Evolutionary conservation across 2,113 vertebrate species (phyloP), one percentile per base, ranked within the genome.

Genomic region (Pomatostomus ruficeps): DNA sequence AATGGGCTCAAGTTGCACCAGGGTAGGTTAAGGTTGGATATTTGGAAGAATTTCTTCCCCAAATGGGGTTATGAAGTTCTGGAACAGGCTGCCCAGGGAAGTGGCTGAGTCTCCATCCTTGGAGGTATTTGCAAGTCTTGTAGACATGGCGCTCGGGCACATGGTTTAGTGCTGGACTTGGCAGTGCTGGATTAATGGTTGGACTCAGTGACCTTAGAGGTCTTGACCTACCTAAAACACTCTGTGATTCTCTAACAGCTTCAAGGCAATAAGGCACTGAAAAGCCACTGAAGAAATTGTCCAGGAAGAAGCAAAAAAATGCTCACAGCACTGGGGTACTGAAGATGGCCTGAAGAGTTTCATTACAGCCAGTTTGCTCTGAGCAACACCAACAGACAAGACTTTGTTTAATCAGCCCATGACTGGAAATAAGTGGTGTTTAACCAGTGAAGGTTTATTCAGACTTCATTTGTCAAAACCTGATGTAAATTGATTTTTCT

Each of bases 391-490:
- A 43, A 52, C 6, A 19, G 28, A 48, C 33, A 46, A 52, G n/a
- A 19, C 40, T 76, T 83, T 21, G 22, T 36, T 84, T 36, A 84
- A 43, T 17, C 43, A 91, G 45, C 10, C n/a, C 36, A 59, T 4
- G 5, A 73, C 45, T 45, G 20, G 51, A 73, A 80, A 58, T 35
- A 40, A 63, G 19, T 25, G 33, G n/a, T 55, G 38, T 63, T 86
- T 84, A 62, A 76, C 17, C 71, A 86, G 35, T 46, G 43, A 59
- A 84, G n/a, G 74, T 48, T 88, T 91, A 52, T 78, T 74, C 62
- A 77, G 72, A 71, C 22, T 94, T 95, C 43, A 36, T 59, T 94
- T 71, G 25, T 76, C 76, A 81, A 91, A 95, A 93, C 9, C 65
- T 75, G 86, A 75, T 72, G 48, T 61, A 75, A 93, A 81, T 78